Base-by-base conservation (phyloP, 2,888 invertebrate species). In the Stenurella melanura region DNA sequence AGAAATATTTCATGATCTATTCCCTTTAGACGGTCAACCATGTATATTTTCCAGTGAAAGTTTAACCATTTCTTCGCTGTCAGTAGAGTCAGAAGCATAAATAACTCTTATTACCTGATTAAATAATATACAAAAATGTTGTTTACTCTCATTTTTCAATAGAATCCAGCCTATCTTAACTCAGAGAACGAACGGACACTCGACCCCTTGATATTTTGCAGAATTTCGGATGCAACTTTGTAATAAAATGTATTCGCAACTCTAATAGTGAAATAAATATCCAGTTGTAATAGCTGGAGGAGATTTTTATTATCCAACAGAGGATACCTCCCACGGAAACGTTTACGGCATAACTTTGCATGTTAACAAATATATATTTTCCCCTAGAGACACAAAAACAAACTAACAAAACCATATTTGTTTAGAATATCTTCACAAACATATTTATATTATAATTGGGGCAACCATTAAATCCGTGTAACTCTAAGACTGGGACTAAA, bases 281-380 rank as follows among this genome's bases (percentile, higher is more conserved):
- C 4, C 15, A 26, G 10, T 1, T 15, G 26, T 26, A 50, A 50
- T 50, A n/a, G 50, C n/a, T 7, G 5, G 15, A 9, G 60, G 21
- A 60, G 60, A 60, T 60, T 60, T 21, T 60, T 60, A 60, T 30
- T 60, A 26, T 26, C n/a, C 60, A 26, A n/a, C 11, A n/a, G 60
- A 19, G 60, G n/a, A 60, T 60, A 6, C 42, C n/a, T 60, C n/a
- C 26, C 10, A 21, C 21, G n/a, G 21, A 60, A 60, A 15, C 30
- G 60, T 60, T 60, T 15, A 26, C 60, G 26, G 60, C 15, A 60
- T 15, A 60, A 60, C 60, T 30, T 60, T 60, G 7, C 60, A 30
- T 30, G 30, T 60, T 60, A 60, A 60, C 60, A 15, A 60, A 60
- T n/a, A 60, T 30, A 26, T 60, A 60, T 60, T 60, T 12, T 9